These are phyloP conservation scores for Caenorhabditis imperialis DNA, from an alignment of 2,888 invertebrate genomes.

Conservation along the genomic window DNA sequence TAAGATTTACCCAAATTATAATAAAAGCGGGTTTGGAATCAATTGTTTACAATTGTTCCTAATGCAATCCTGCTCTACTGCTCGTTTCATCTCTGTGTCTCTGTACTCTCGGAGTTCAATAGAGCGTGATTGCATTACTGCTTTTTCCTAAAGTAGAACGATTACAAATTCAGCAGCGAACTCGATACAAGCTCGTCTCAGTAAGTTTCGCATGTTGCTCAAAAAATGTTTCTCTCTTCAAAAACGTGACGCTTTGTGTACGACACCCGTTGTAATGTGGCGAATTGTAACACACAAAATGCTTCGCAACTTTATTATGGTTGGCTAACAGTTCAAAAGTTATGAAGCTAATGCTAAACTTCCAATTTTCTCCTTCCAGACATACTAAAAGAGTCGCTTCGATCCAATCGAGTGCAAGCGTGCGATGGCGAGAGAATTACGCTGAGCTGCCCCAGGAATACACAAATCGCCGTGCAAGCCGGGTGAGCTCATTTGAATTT, in stretches of 20 bases:
- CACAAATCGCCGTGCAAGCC: slow-evolving; percentile 83
- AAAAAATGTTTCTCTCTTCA: no score
- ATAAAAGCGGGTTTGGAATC: no score
- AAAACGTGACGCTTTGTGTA: background rate
- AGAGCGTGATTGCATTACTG: no score
- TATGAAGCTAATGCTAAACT: background rate
- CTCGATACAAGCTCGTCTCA: slow-evolving; percentile 32
- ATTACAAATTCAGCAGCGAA: slow-evolving; percentile 42
- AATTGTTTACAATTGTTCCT: no score
- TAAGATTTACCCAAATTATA: no score
- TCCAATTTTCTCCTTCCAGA: slow-evolving; percentile 82
- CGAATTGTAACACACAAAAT: background rate
- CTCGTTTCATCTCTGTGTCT: no score
- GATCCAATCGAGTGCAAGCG: slow-evolving; percentile 91
- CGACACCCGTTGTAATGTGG: background rate
- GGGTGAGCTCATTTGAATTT: no score
- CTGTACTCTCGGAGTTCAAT: no score
- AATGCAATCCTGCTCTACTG: no score
- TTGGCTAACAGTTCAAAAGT: background rate
- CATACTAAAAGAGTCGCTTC: slow-evolving; percentile 89
- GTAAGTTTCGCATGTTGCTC: slow-evolving; percentile 33
- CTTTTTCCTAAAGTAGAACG: no score
- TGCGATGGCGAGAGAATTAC: slow-evolving; percentile 92
- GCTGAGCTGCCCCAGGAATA: slow-evolving; percentile 90
- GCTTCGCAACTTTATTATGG: background rate